These are phyloP conservation scores for Sinella curviseta DNA, from an alignment of 1,140 invertebrate genomes.

Conservation along the genomic window DNA sequence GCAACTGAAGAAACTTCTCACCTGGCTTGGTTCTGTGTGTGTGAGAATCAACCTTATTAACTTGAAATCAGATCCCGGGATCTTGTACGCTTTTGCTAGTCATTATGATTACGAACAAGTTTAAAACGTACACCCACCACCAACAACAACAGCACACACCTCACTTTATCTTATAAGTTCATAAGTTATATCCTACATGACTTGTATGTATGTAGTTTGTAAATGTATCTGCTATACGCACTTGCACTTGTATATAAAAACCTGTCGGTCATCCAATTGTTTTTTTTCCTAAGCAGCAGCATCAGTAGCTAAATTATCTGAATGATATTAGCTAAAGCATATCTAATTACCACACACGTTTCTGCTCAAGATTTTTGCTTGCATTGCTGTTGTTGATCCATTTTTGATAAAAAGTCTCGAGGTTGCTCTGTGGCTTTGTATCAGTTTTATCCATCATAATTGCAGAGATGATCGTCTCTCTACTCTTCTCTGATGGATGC, in stretches of 20 bases:
- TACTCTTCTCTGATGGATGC: too few species aligned
- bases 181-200: too few species aligned
- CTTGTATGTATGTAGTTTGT: too few species aligned
- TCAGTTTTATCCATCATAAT: neutral
- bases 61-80: conserved; percentile 11
- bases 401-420: neutral
- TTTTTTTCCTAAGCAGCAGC: neutral
- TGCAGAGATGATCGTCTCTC: too few species aligned
- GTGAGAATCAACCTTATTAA: conserved; percentile 13
- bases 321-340: neutral
- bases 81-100: neutral
- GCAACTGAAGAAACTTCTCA: neutral
- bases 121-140: too few species aligned
- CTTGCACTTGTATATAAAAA: neutral
- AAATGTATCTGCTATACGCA: too few species aligned
- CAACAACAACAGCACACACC: too few species aligned
- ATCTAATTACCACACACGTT: conserved; percentile 16
- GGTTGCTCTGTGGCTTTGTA: too few species aligned
- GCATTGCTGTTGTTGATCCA: neutral
- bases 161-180: too few species aligned
- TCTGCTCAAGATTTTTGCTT: neutral
- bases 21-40: neutral
- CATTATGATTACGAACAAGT: conserved; percentile 13
- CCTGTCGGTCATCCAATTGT: neutral
- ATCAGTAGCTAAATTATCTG: neutral